These are phyloP conservation scores for Marcusenius ussheri DNA, from an alignment of 2,113 vertebrate species.

Conservation along the genomic window DNA sequence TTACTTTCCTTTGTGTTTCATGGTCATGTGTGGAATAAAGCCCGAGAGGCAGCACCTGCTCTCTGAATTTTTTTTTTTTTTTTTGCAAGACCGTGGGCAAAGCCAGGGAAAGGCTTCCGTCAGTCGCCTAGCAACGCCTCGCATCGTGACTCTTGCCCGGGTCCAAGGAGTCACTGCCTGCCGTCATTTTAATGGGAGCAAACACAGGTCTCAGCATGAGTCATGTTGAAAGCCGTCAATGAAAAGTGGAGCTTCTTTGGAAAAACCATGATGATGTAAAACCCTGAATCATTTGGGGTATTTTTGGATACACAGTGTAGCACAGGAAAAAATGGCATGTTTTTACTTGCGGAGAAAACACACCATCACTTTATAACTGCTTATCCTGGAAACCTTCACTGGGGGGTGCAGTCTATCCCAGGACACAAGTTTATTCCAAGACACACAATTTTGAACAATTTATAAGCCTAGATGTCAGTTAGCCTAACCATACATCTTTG, in stretches of 20 bases:
- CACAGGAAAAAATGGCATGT: background rate
- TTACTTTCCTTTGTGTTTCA: conserved; percentile 2
- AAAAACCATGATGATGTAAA: background rate
- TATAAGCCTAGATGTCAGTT: background rate
- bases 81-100: background rate
- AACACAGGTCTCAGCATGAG: background rate
- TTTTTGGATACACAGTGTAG: background rate
- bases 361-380: background rate
- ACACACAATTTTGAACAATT: background rate
- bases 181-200: background rate
- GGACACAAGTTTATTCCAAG: background rate
- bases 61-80: background rate
- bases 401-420: background rate
- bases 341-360: background rate
- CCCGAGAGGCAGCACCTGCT: background rate
- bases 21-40: background rate
- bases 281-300: background rate
- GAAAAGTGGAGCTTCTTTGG: background rate
- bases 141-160: background rate
- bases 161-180: background rate
- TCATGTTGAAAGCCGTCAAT: background rate
- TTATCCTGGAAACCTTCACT: background rate
- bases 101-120: background rate
- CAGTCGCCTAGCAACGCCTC: background rate
- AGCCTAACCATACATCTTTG: background rate